Base-by-base conservation (phyloP, 92 coral and sea anemone species). In the Nematostella vectensis region DNA sequence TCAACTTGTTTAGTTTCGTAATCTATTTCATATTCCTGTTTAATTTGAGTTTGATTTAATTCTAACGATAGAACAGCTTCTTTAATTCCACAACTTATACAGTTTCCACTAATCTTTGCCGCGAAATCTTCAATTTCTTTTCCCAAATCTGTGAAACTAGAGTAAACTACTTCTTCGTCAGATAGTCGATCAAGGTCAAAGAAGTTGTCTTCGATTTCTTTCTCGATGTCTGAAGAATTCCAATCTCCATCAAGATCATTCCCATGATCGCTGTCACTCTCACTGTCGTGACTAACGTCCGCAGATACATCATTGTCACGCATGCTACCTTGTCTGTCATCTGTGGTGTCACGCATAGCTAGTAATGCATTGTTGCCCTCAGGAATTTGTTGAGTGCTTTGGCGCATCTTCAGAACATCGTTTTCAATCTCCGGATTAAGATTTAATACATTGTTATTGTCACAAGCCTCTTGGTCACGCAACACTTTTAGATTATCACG, bases 161-260 rank as follows among this genome's bases (percentile, higher is more conserved):
- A 20, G 20, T 23, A 24, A 12, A 63, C 26, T 13, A 2, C 29
- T 1, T 64, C 60, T 44, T 66, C 72, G 15, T 66, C 33, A 22
- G 43, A 53, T 1, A 48, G 40, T 52, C 50, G 53, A 33, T 66
- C 72, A 20, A 66, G 45, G 31, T 66, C 62, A 27, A 53, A 66
- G 10, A 66, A 29, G 25, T 31, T 43, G 27, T 66, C 72, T 13
- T 66, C 72, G 1, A 66, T 31, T 45, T 54, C 63, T 28, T 55
- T 54, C 26, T 65, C 71, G 61, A 65, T 65, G 48, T 66, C 72
- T 17, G 43, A 1, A 11, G 22, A 59, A 27, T 55, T 47, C 72
- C 72, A 66, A 55, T 40, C 12, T 21, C 18, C 23, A 4, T 45
- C 45, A 11, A 36, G 15, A 43, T 50, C 58, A 47, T 0, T 28